These are phyloP conservation scores for Siphamia tubifer DNA, from an alignment of 2,113 vertebrate species.

Conservation along the genomic window DNA sequence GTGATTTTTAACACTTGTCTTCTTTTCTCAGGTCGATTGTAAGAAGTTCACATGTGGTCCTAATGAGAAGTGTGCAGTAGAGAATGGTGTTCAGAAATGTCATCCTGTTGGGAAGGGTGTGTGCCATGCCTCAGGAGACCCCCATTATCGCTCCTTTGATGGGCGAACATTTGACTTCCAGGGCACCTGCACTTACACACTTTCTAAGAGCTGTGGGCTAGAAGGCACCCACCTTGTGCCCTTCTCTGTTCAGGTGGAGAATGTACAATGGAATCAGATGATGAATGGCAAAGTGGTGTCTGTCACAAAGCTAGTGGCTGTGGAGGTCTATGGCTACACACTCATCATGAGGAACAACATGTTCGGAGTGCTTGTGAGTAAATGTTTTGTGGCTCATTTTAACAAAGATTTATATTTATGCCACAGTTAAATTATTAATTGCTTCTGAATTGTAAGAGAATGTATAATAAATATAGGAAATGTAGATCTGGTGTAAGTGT, in stretches of 20 bases:
- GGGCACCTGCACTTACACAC: slow-evolving; percentile 73
- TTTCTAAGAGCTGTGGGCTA: slow-evolving; percentile 59
- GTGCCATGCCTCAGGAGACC: slow-evolving; percentile 70
- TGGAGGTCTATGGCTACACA: slow-evolving; percentile 54
- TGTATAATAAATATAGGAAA: not conserved
- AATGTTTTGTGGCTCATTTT: not conserved
- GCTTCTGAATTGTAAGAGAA: too few species aligned
- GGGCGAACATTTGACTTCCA: slow-evolving; percentile 67
- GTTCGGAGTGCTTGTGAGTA: slow-evolving; percentile 71
- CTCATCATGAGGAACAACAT: slow-evolving; percentile 58
- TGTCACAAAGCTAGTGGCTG: slow-evolving; percentile 64
- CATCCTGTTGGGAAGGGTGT: slow-evolving; percentile 32
- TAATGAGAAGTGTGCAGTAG: slow-evolving; percentile 44
- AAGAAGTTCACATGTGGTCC: slow-evolving; percentile 51
- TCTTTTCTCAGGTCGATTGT: slow-evolving; percentile 60
- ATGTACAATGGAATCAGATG: slow-evolving; percentile 54
- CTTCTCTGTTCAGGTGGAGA: slow-evolving; percentile 73
- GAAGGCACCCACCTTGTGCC: slow-evolving; percentile 36
- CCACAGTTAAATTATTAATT: not conserved
- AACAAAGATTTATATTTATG: not conserved
- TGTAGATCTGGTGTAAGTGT: not conserved
- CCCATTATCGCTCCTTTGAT: slow-evolving; percentile 76
- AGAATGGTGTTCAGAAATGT: slow-evolving; percentile 65
- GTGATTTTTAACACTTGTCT: not conserved
- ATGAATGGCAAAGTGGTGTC: slow-evolving; percentile 24